These are phyloP conservation scores for Martes martes DNA, from an alignment of 2,113 vertebrate genomes.

Conservation along the genomic window DNA sequence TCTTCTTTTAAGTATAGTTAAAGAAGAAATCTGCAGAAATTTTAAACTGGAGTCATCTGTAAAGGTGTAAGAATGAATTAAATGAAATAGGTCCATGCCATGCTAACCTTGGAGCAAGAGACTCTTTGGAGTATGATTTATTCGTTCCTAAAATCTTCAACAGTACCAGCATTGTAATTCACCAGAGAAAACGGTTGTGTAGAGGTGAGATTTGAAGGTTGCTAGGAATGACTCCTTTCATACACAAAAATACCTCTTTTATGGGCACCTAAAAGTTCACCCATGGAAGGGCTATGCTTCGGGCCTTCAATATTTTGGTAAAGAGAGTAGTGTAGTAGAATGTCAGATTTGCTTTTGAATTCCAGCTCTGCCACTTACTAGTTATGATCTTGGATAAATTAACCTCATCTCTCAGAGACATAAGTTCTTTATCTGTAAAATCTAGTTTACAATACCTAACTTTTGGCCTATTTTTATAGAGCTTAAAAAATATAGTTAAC, in stretches of 20 bases:
- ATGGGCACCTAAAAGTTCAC: neutral
- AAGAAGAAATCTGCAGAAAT: neutral
- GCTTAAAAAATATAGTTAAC: neutral
- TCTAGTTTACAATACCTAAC: neutral
- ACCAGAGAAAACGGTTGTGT: neutral
- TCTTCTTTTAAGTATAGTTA: neutral
- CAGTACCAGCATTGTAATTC: neutral
- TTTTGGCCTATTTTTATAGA: neutral
- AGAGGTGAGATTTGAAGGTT: conserved; percentile 2
- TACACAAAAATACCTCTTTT: neutral
- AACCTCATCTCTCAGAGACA: neutral
- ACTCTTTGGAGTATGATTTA: conserved; percentile 1
- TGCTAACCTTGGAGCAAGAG: neutral
- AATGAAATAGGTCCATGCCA: neutral
- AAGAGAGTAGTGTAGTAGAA: neutral
- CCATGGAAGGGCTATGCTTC: neutral
- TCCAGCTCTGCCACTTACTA: neutral
- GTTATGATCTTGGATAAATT: neutral
- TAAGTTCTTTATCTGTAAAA: neutral
- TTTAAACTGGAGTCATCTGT: neutral
- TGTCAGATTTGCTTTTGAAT: neutral
- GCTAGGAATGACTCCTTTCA: neutral
- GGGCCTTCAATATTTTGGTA: neutral
- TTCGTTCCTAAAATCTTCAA: neutral
- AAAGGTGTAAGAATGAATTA: conserved; percentile 3